These are phyloP conservation scores for Scleropages formosus DNA, from an alignment of 2,797 vertebrate genomes.

Conservation along the genomic window DNA sequence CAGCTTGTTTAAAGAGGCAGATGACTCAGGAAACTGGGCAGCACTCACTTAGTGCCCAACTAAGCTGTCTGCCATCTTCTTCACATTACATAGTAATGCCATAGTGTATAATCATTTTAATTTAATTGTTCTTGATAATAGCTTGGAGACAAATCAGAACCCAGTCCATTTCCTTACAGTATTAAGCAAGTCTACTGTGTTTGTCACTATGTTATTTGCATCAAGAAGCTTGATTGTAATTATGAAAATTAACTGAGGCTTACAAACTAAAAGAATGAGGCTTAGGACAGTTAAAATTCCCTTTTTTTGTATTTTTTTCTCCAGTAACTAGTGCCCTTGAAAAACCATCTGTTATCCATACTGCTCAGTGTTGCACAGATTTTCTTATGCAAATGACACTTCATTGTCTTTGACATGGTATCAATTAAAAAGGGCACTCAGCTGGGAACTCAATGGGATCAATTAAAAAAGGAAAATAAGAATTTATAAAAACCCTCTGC, in stretches of 20 bases:
- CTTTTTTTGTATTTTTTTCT: not conserved
- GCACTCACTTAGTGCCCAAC: no score
- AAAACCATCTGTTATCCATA: not conserved
- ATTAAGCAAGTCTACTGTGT: no score
- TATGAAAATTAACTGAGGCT: not conserved
- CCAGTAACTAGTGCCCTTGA: not conserved
- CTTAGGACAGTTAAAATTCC: not conserved
- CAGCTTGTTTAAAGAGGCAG: no score
- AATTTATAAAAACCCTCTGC: not conserved
- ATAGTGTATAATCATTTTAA: no score
- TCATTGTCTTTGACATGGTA: not conserved
- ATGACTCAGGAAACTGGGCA: no score
- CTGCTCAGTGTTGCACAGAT: not conserved
- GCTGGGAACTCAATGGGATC: not conserved
- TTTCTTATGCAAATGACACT: not conserved
- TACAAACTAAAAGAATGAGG: not conserved
- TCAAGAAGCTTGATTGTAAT: no score
- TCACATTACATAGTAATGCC: no score
- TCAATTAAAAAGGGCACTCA: not conserved
- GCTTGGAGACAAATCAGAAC: no score
- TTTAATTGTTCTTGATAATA: no score
- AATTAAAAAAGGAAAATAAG: not conserved
- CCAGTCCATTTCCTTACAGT: no score
- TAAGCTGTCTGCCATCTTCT: no score
- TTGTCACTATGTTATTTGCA: no score